These are phyloP conservation scores for Heliconius hermathena DNA, from an alignment of 1,140 invertebrate genomes.

Conservation along the genomic window DNA sequence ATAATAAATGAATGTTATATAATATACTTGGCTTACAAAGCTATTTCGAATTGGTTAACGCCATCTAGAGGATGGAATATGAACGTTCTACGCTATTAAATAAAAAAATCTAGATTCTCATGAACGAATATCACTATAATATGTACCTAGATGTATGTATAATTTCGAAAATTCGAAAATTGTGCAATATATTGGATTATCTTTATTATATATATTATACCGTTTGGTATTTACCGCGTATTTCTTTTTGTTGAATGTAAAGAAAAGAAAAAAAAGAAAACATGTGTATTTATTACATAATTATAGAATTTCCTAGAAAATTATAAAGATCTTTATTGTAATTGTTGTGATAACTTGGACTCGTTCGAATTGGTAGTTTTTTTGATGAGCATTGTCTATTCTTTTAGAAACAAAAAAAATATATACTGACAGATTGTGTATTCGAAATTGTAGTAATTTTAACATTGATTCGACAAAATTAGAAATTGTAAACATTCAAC, in stretches of 20 bases:
- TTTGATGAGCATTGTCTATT: not conserved
- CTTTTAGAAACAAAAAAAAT: not conserved
- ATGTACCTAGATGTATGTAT: not conserved
- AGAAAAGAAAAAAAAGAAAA: slow-evolving; percentile 16
- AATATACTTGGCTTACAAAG: slow-evolving; percentile 8
- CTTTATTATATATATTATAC: slow-evolving; percentile 25
- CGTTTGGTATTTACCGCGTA: slow-evolving; percentile 13
- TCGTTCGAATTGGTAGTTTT: not conserved
- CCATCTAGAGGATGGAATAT: slow-evolving; percentile 18
- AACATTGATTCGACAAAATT: slow-evolving; percentile 3
- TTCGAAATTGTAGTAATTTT: not conserved
- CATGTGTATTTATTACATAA: slow-evolving; percentile 5
- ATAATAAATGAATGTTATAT: not conserved
- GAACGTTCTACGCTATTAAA: not conserved
- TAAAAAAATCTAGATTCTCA: not conserved
- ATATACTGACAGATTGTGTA: not conserved
- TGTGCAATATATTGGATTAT: slow-evolving; percentile 35
- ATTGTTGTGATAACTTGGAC: slow-evolving; percentile 19
- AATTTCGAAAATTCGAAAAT: slow-evolving; percentile 15
- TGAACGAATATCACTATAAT: slow-evolving; percentile 5
- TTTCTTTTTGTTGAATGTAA: slow-evolving; percentile 25
- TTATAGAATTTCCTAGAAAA: slow-evolving; percentile 15
- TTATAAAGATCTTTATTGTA: slow-evolving; percentile 20
- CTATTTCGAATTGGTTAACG: slow-evolving; percentile 9
- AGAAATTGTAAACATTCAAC: not conserved